Evolutionary conservation across 1,140 invertebrate genomes (phyloP).

Genomic region (Bilobella aurantiaca): DNA sequence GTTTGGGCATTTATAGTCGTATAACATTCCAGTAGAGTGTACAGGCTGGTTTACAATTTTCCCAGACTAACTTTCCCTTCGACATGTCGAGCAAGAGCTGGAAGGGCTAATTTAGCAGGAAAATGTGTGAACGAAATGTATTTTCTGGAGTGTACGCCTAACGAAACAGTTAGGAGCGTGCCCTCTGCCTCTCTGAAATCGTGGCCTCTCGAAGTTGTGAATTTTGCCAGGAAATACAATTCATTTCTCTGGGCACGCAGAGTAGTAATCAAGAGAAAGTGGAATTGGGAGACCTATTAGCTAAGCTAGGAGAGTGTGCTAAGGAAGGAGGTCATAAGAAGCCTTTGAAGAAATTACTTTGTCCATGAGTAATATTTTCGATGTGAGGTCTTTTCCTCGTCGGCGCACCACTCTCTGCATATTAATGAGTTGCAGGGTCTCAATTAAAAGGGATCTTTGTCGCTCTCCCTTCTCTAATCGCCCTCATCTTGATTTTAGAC

Average conservation of each 20-base stretch:
- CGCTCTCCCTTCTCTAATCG: constrained; percentile 29
- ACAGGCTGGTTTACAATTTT: too few species aligned
- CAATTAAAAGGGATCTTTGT: constrained; percentile 34
- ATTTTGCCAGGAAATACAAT: constrained; percentile 31
- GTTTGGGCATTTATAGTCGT: too few species aligned
- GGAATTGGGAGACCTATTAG: constrained; percentile 1
- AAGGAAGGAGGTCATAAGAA: constrained; percentile 8
- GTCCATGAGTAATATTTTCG: constrained; percentile 17
- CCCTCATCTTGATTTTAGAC: constrained; percentile 26
- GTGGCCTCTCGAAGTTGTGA: constrained; percentile 22
- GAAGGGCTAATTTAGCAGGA: too few species aligned
- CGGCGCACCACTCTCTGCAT: constrained; percentile 31
- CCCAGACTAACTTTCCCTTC: too few species aligned
- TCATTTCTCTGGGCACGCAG: constrained; percentile 32
- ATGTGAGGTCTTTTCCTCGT: too few species aligned
- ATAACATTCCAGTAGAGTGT: too few species aligned
- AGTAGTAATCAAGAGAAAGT: constrained; percentile 25
- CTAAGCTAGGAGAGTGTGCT: neutral
- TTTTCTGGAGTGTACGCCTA: too few species aligned
- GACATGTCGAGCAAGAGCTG: too few species aligned
- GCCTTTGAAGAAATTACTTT: constrained; percentile 19
- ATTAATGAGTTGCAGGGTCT: constrained; percentile 31
- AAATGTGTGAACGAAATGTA: too few species aligned
- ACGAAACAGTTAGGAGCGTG: too few species aligned
- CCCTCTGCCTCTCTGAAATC: too few species aligned